Base-by-base conservation (phyloP, 2,888 invertebrate species). In the Parnassius glacialis region DNA sequence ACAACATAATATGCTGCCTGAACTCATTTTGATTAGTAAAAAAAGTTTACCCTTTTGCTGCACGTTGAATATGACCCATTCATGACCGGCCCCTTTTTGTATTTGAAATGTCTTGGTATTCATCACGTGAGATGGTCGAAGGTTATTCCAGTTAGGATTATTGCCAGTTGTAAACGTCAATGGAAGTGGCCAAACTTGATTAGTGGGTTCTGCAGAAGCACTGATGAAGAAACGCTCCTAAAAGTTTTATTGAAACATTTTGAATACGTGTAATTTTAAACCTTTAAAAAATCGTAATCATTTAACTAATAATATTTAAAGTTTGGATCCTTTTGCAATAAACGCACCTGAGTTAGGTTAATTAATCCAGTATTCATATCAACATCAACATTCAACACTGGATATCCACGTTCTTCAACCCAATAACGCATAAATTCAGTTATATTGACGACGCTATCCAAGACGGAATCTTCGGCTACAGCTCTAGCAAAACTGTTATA, bases 51-150 rank as follows among this genome's bases (percentile, higher is more conserved):
- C 93, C 74, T 91, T 92, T 73, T 93, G 92, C 69, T 93, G 91
- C 9, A 94, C 71, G 71, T 95, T 95, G 61, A 94, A 91, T 45
- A 95, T 87, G 2, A 94, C 84, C 94, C 94, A 94, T 51, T 92
- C 89, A 48, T 81, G 71, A 2, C 78, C 83, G 10, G 79, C 65
- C 1, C 67, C 67, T 16, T 79, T 82, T 1, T 68, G 70, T 1
- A 88, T 73, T 1, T 68, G 67, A 44, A 76, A 70, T 2, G 69
- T 73, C 10, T 55, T 70, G 0, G 52, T 58, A 1, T 70, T 74
- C 87, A 90, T 83, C 0, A 89, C 75, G 13, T 74, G 70, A 0
- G 68, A 62, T 1, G 84, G 74, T 2, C 66, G 69, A 10, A 84
- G 65, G 54, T 86, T 78, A 0, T 84, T 52, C 78, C 90, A 93